These are phyloP conservation scores for Notechis scutatus DNA, from an alignment of 2,113 vertebrate genomes.

Conservation along the genomic window DNA sequence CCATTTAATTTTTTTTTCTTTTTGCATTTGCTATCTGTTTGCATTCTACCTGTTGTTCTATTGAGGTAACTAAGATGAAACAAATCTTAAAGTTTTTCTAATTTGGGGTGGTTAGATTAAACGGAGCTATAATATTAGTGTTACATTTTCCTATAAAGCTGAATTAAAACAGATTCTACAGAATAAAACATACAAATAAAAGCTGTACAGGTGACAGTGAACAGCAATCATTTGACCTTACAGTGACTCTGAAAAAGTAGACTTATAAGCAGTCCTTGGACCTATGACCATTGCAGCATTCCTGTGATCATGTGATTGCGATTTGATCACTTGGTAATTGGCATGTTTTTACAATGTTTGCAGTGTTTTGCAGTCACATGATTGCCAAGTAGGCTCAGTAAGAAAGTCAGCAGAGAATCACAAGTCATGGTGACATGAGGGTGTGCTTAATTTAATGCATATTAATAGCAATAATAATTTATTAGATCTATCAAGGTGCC, in stretches of 20 bases:
- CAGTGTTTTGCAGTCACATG: background rate
- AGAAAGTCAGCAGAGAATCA: background rate
- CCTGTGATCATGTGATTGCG: background rate
- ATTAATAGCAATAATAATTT: background rate
- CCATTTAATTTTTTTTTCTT: background rate
- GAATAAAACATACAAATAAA: background rate
- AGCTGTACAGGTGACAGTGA: background rate
- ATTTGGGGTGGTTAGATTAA: background rate
- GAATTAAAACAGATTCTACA: background rate
- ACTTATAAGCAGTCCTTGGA: background rate
- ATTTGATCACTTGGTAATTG: background rate
- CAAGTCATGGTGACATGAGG: background rate
- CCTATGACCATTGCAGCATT: background rate
- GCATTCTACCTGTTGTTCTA: no score
- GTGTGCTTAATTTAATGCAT: background rate
- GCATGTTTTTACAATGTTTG: background rate
- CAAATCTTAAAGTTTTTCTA: background rate
- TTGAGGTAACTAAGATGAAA: background rate
- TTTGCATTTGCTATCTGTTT: background rate
- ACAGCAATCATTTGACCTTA: background rate
- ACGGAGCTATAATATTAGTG: background rate
- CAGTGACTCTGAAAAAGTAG: background rate
- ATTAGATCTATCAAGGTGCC: background rate
- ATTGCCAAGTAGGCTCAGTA: background rate
- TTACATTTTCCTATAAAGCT: background rate